A percentile compares a stretch with the other conserved stretches of the same genome.
Conservation (phyloP, 2,797 vertebrate genomes). For the Hozukius guyotensis region DNA sequence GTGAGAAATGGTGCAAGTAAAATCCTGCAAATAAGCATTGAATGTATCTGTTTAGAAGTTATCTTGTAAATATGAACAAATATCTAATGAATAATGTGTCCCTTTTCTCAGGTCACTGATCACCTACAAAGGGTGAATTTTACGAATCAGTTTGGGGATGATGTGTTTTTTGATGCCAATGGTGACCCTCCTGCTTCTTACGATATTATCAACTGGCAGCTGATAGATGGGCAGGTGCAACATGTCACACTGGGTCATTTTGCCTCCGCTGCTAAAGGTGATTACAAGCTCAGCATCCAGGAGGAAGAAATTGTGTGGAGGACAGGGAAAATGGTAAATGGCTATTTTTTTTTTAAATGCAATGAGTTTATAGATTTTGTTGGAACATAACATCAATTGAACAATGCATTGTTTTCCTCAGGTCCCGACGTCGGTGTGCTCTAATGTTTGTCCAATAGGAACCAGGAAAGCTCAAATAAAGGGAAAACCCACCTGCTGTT, state of each 20-base stretch:
- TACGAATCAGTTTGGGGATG: constrained; percentile 71
- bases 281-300: constrained; percentile 70
- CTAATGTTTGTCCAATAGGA: constrained; percentile 70
- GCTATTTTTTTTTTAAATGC: not conserved
- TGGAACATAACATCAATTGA: not conserved
- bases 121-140: constrained; percentile 74
- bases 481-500: constrained; percentile 77
- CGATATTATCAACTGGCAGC: constrained; percentile 84
- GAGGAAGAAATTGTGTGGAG: constrained; percentile 77
- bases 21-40: not conserved
- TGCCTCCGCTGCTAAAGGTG: constrained; percentile 39
- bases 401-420: constrained; percentile 12
- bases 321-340: constrained; percentile 68
- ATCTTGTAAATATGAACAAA: not conserved
- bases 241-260: constrained; percentile 81
- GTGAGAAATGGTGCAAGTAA: constrained; percentile 46
- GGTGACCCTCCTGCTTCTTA: constrained; percentile 81
- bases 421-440: constrained; percentile 78
- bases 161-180: constrained; percentile 80
- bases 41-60: not conserved
- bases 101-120: constrained; percentile 65
- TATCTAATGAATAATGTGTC: not conserved
- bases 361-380: not conserved
- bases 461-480: constrained; percentile 78
- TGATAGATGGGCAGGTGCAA: constrained; percentile 76